Evolutionary conservation across 1,140 invertebrate genomes (phyloP), one percentile per base, ranked within the genome.

Genomic region (Telenomus remus): DNA sequence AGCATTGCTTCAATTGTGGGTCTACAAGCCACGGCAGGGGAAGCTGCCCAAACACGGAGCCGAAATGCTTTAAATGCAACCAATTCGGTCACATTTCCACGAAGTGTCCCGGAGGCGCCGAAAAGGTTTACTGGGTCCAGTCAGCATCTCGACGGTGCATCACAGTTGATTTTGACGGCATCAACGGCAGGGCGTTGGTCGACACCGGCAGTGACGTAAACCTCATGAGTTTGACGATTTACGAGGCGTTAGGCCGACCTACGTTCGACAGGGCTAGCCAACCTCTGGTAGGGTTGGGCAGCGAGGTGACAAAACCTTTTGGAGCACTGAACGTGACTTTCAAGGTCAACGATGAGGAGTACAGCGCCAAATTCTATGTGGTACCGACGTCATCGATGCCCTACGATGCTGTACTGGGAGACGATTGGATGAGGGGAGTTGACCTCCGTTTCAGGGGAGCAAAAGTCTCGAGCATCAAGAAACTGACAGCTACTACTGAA

Each of bases 121-220:
- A 27, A 8, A 59, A 53, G 5, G 53, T 59, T 0, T 10, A 13
- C 12, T 68, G 48, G 11, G 9, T 66, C 33, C 63, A 14, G 1
- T 7, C 14, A 19, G 1, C 37, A 4, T n/a, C 34, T 16, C 16
- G 16, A 15, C 19, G 19, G 19, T 47, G 50, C 13, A 4, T 71
- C 7, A 16, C 39, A 8, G 14, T 50, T n/a, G n/a, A 60, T 12
- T 5, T 55, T 14, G 1, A 11, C 16, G 46, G 27, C 34, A 12
- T 0, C 0, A 11, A 27, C 2, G 51, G 46, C 34, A 35, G 8
- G 1, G 48, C 64, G 13, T 8, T 68, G 13, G 42, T 59, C 0
- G 49, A 68, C 37, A 53, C 64, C 3, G 54, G 46, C 33, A 66
- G 54, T 9, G 64, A 57, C 13, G 64, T 66, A 1, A 66, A 57